phyloP scores from a whole-genome alignment of 2,888 invertebrate genomes.

The Encarsia formosa region DNA sequence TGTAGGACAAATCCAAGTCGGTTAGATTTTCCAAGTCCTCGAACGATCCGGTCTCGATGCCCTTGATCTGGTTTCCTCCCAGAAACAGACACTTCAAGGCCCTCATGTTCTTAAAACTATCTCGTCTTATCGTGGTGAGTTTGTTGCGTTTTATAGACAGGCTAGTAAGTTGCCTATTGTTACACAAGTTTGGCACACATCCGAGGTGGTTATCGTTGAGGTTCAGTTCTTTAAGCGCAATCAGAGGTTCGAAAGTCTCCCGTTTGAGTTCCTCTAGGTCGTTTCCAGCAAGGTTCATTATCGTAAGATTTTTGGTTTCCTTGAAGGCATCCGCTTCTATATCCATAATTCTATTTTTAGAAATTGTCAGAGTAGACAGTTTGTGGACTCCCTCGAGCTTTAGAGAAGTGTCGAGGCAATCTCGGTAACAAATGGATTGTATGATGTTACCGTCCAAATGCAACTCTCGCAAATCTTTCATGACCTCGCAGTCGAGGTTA shows the following conservation, averaged over 20 bases:
- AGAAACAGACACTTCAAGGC: constrained; percentile 33
- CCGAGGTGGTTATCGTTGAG: constrained; percentile 33
- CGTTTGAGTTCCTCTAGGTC: constrained; percentile 27
- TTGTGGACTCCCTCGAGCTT: constrained; percentile 32
- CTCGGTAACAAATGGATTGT: constrained; percentile 32
- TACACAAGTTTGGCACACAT: constrained; percentile 28
- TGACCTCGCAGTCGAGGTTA: constrained; percentile 29
- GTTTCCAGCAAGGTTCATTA: constrained; percentile 36
- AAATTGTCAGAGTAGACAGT: constrained; percentile 33
- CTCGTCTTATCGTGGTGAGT: constrained; percentile 27
- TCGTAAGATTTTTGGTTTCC: constrained; percentile 31
- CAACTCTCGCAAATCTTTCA: constrained; percentile 31
- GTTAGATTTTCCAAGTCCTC: constrained; percentile 18
- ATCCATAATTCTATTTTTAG: constrained; percentile 32
- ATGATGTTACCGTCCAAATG: constrained; percentile 37
- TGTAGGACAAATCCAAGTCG: constrained; percentile 32
- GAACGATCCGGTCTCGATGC: constrained; percentile 31
- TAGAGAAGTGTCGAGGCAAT: constrained; percentile 30
- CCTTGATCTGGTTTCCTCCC: constrained; percentile 32
- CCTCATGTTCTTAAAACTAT: constrained; percentile 29
- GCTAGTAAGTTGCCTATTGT: constrained; percentile 28
- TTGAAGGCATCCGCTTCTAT: constrained; percentile 35
- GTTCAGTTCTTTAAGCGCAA: constrained; percentile 30
- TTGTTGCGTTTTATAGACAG: constrained; percentile 36
- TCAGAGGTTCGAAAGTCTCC: constrained; percentile 30